Evolutionary conservation across 2,888 invertebrate genomes (phyloP).

Genomic region (Ormyrus nitidulus): DNA sequence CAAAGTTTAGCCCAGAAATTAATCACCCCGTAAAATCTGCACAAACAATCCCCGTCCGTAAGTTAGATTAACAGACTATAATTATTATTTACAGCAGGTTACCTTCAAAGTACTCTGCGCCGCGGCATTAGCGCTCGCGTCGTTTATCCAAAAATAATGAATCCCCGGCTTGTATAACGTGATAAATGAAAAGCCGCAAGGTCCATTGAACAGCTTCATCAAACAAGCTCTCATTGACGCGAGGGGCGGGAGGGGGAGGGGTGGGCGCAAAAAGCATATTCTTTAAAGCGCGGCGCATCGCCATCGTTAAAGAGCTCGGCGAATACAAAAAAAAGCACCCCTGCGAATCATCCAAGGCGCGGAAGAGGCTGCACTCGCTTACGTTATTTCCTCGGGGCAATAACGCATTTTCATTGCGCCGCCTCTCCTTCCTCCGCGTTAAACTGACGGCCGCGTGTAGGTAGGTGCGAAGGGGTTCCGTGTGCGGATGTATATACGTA

Average conservation of each 20-base stretch:
- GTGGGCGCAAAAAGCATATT: neutral
- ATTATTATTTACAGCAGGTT: too few species aligned
- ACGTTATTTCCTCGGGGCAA: neutral
- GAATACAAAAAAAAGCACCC: neutral
- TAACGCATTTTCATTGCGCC: constrained; percentile 24
- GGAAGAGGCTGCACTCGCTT: neutral
- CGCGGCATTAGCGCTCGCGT: neutral
- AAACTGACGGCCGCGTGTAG: neutral
- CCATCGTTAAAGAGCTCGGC: neutral
- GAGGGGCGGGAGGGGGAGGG: neutral
- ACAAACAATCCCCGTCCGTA: too few species aligned
- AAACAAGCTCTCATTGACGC: neutral
- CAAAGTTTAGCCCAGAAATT: too few species aligned
- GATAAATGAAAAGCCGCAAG: too few species aligned
- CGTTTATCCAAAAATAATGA: too few species aligned
- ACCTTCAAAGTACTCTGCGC: neutral
- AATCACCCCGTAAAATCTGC: too few species aligned
- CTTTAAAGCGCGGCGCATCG: neutral
- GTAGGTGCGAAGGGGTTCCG: neutral
- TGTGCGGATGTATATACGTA: neutral
- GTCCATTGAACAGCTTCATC: too few species aligned
- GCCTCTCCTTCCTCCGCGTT: neutral
- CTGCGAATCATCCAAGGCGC: neutral
- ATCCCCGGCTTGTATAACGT: too few species aligned
- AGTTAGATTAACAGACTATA: too few species aligned